Conservation (phyloP, 2,113 vertebrate genomes). For the Mormyrus iriodes region DNA sequence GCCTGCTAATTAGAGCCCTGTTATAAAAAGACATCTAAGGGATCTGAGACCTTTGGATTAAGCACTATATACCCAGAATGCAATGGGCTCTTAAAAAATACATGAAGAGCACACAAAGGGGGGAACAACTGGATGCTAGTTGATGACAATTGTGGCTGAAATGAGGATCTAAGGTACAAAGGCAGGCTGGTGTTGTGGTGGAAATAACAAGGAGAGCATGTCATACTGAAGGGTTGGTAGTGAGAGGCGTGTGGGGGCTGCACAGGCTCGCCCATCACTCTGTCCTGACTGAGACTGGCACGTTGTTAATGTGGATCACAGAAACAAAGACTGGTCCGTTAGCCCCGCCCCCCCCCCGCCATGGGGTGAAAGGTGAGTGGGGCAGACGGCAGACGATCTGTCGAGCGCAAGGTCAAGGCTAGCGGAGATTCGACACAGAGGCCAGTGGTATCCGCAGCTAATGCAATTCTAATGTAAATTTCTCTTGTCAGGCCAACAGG, state of each 20-base stretch:
- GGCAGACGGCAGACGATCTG: background rate
- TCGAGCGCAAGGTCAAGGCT: background rate
- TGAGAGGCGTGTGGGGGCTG: background rate
- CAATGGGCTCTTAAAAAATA: background rate
- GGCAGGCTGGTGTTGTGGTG: background rate
- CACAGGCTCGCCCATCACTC: background rate
- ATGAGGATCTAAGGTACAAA: slow-evolving; percentile 7
- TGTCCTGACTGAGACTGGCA: background rate
- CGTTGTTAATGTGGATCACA: background rate
- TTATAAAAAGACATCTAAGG: background rate
- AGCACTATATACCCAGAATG: background rate
- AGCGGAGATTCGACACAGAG: background rate
- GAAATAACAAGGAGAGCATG: slow-evolving; percentile 2
- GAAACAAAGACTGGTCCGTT: background rate
- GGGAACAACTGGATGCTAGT: background rate
- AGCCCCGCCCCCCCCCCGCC: background rate
- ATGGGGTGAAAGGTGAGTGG: background rate
- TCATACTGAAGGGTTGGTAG: background rate
- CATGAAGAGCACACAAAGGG: background rate
- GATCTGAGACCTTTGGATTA: background rate
- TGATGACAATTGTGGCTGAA: slow-evolving; percentile 2
- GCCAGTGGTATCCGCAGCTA: background rate
- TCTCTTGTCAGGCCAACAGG: background rate
- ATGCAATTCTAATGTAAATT: background rate
- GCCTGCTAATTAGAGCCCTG: background rate